Percentiles rank a stretch among this genome's conserved stretches.
Conservation (phyloP, 2,797 vertebrate genomes). For the Ptychobarbus kaznakovi region DNA sequence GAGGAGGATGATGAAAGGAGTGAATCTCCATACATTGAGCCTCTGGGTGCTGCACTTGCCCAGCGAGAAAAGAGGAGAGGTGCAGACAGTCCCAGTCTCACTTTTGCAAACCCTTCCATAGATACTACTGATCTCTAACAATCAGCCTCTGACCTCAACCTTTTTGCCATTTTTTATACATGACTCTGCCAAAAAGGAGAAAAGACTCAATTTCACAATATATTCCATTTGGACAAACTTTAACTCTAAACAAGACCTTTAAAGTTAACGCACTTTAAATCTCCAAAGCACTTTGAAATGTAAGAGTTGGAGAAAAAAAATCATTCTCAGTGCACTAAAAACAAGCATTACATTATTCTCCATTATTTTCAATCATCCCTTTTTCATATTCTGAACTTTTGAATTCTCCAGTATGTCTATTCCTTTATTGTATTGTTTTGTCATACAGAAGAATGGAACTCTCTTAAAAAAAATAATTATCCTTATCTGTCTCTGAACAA, state of each 20-base stretch:
- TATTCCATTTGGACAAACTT: not conserved
- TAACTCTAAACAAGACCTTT: not conserved
- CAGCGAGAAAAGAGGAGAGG: slow-evolving; percentile 58
- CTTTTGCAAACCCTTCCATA: slow-evolving; percentile 75
- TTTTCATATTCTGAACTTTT: not conserved
- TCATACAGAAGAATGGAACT: not conserved
- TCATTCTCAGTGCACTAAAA: not conserved
- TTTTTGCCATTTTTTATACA: not conserved
- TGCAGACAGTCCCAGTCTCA: not conserved
- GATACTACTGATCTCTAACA: slow-evolving; percentile 85
- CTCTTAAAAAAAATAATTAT: not conserved
- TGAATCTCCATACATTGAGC: slow-evolving; percentile 71
- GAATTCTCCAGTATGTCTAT: not conserved
- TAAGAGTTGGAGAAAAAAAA: not conserved
- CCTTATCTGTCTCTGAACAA: not conserved
- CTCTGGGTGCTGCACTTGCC: slow-evolving; percentile 79
- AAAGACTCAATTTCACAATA: not conserved
- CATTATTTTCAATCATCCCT: not conserved
- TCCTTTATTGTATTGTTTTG: not conserved
- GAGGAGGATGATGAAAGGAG: slow-evolving; percentile 50
- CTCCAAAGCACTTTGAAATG: slow-evolving; percentile 1
- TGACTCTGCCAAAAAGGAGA: slow-evolving; percentile 21
- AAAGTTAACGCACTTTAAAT: not conserved
- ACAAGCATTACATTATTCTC: not conserved
- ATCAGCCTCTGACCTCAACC: not conserved